A percentile compares a stretch with the other conserved stretches of the same genome.
These are phyloP conservation scores for Ellobius talpinus DNA, from an alignment of 2,113 vertebrate genomes.

Conservation along the genomic window DNA sequence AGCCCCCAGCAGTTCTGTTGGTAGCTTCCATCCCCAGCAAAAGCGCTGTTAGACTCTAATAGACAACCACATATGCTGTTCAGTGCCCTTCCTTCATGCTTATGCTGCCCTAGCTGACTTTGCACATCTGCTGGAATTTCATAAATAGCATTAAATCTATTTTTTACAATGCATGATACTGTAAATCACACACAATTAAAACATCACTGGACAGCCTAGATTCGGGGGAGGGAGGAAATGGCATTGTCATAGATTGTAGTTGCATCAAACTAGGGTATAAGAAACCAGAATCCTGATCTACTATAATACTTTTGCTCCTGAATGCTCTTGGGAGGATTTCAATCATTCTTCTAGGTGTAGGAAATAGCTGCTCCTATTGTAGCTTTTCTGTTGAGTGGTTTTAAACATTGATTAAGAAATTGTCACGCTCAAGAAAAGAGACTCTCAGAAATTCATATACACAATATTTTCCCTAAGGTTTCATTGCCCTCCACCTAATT, in stretches of 20 bases:
- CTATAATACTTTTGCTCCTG: background rate
- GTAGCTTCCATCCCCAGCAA: conserved; percentile 73
- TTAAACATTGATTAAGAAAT: background rate
- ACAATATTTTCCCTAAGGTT: conserved; percentile 27
- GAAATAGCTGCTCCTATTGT: background rate
- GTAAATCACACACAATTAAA: conserved; percentile 43
- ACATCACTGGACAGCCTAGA: conserved; percentile 16
- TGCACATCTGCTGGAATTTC: conserved; percentile 70
- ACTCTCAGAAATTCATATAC: background rate
- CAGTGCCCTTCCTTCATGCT: conserved; percentile 79
- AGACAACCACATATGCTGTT: conserved; percentile 76
- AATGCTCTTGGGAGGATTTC: background rate
- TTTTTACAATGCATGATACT: conserved; percentile 50
- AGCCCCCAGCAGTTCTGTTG: conserved; percentile 80
- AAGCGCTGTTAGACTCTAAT: conserved; percentile 71
- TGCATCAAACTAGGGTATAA: background rate
- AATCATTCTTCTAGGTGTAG: background rate
- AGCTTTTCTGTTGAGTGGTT: background rate
- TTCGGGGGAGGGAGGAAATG: background rate
- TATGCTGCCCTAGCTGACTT: conserved; percentile 55
- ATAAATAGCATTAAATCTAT: conserved; percentile 60
- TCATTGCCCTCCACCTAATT: conserved; percentile 2
- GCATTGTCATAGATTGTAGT: background rate
- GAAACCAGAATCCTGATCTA: background rate
- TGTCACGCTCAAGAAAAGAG: background rate